These are phyloP conservation scores for Geotrypetes seraphini DNA, from an alignment of 2,797 vertebrate species.

Conservation along the genomic window DNA sequence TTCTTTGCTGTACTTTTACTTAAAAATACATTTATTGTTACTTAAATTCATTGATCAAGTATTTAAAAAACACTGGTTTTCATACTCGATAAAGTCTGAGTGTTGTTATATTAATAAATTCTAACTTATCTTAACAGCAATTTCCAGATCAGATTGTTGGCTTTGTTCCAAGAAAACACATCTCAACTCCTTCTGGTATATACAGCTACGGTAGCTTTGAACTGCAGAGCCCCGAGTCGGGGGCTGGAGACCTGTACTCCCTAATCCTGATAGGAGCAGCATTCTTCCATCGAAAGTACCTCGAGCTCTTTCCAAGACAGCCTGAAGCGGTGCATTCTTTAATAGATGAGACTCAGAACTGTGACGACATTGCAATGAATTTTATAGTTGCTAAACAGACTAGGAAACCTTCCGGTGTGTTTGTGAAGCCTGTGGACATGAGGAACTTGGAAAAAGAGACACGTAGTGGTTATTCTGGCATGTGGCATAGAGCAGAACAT, in stretches of 20 bases:
- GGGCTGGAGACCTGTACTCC: slow-evolving; percentile 80
- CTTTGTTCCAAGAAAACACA: slow-evolving; percentile 86
- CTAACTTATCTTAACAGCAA: slow-evolving; percentile 69
- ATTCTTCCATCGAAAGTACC: slow-evolving; percentile 76
- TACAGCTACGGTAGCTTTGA: slow-evolving; percentile 89
- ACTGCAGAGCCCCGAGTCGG: slow-evolving; percentile 65
- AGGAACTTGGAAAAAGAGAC: slow-evolving; percentile 82
- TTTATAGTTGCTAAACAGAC: slow-evolving; percentile 66
- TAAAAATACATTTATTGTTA: too few relatives aligned
- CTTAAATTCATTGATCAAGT: too few relatives aligned
- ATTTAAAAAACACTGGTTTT: too few relatives aligned
- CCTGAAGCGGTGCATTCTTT: slow-evolving; percentile 60
- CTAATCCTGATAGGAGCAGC: slow-evolving; percentile 87
- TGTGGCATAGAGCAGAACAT: slow-evolving; percentile 91
- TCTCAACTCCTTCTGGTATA: slow-evolving; percentile 64
- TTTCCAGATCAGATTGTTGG: slow-evolving; percentile 88
- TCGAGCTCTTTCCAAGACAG: slow-evolving; percentile 77
- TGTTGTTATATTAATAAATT: too few relatives aligned
- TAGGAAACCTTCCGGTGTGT: slow-evolving; percentile 68
- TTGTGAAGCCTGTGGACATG: slow-evolving; percentile 84
- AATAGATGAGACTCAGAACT: slow-evolving; percentile 87
- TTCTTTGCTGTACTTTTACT: too few relatives aligned
- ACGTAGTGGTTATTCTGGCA: slow-evolving; percentile 75
- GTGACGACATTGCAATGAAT: slow-evolving; percentile 91
- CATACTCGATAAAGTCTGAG: too few relatives aligned